Percentiles rank a stretch among this genome's conserved stretches.
Conservation (phyloP, 2,888 invertebrate genomes). For the Synanthedon vespiformis region DNA sequence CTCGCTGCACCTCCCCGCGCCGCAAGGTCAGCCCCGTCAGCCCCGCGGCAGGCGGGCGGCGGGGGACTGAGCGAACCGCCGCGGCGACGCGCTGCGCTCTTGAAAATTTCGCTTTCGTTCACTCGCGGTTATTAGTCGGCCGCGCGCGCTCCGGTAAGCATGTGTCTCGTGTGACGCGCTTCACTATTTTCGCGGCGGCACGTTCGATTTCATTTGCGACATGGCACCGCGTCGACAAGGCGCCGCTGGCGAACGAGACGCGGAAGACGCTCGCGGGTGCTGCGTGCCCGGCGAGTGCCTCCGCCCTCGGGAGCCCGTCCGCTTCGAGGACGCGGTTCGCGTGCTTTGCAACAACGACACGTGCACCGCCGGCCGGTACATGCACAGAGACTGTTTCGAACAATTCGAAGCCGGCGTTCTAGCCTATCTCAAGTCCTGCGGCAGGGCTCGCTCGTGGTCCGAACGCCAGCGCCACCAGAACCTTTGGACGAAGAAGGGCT, state of each 20-base stretch:
- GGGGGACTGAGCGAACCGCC: constrained; percentile 16
- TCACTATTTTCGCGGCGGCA: constrained; percentile 34
- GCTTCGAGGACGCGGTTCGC: constrained; percentile 82
- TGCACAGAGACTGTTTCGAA: constrained; percentile 97
- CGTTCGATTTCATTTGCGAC: constrained; percentile 59
- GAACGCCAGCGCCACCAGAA: constrained; percentile 95
- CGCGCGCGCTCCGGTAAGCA: constrained; percentile 71
- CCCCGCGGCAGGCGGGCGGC: constrained; percentile 43
- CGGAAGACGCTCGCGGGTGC: constrained; percentile 74
- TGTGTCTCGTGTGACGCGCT: constrained; percentile 71
- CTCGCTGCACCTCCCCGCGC: constrained; percentile 32
- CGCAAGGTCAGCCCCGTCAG: constrained; percentile 16
- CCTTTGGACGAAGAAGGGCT: constrained; percentile 97
- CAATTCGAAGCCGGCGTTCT: constrained; percentile 92
- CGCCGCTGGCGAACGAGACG: constrained; percentile 59
- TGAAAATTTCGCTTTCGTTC: constrained; percentile 79
- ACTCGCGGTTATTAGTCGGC: constrained; percentile 70
- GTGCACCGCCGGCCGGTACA: constrained; percentile 88
- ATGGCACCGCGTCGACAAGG: constrained; percentile 68
- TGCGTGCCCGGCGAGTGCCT: constrained; percentile 89
- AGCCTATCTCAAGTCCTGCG: constrained; percentile 89
- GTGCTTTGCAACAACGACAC: constrained; percentile 95
- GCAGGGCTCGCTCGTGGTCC: constrained; percentile 93
- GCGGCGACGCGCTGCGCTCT: constrained; percentile 68
- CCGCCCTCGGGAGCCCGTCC: constrained; percentile 74